Conservation (phyloP, 92 coral and sea anemone species). For the Metridium senile region DNA sequence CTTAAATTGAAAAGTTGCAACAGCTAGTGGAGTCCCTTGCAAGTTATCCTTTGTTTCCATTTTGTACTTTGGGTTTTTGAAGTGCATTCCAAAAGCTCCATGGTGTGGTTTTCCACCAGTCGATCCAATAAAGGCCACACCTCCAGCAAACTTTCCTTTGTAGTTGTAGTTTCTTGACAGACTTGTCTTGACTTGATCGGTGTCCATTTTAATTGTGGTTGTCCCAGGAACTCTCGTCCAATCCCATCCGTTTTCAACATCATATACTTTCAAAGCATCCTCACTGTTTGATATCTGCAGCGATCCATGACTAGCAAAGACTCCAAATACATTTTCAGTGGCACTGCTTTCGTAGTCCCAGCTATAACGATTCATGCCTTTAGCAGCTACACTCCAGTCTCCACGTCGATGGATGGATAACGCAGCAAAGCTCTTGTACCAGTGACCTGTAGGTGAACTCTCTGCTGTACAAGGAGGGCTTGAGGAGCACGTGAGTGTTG, state of each 20-base stretch:
- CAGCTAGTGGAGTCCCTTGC: neutral
- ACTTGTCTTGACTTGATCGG: conserved; percentile 1
- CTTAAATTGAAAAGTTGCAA: conserved; percentile 31
- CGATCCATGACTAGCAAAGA: conserved; percentile 71
- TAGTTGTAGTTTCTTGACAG: conserved; percentile 51
- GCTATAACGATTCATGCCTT: conserved; percentile 68
- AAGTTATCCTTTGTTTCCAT: conserved; percentile 8
- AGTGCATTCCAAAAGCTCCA: conserved; percentile 77
- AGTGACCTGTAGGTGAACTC: conserved; percentile 71
- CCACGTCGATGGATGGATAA: conserved; percentile 73
- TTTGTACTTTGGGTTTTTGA: conserved; percentile 46
- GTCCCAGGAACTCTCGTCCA: conserved; percentile 85
- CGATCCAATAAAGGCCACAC: conserved; percentile 61
- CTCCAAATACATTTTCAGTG: conserved; percentile 57
- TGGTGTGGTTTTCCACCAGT: conserved; percentile 23
- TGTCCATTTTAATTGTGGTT: conserved; percentile 59
- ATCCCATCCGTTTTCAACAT: conserved; percentile 74
- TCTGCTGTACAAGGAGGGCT: conserved; percentile 34
- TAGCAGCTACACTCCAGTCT: conserved; percentile 70
- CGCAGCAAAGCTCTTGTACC: conserved; percentile 81
- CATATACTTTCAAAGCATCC: conserved; percentile 41
- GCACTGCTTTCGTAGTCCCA: conserved; percentile 61
- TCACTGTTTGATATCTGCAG: conserved; percentile 69
- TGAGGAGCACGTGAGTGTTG: neutral
- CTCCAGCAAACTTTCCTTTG: conserved; percentile 55